phyloP scores from a whole-genome alignment of 2,888 invertebrate genomes.

The Acanthopleura granulata region DNA sequence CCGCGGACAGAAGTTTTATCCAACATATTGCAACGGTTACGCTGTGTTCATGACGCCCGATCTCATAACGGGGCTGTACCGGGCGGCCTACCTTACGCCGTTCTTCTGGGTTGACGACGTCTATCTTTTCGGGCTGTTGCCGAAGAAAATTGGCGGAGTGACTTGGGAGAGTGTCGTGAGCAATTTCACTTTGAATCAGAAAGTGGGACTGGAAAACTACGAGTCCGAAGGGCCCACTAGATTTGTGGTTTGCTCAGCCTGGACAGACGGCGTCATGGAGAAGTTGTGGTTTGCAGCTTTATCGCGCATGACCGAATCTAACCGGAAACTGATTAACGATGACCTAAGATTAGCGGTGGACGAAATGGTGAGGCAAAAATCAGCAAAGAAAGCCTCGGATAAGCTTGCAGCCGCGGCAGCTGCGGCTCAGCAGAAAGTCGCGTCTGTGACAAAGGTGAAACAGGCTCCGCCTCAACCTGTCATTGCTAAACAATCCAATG shows the following conservation, averaged over 20 bases:
- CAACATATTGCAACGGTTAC: slow-evolving; percentile 65
- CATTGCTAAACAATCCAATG: too few relatives aligned
- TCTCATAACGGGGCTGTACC: slow-evolving; percentile 53
- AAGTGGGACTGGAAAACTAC: slow-evolving; percentile 40
- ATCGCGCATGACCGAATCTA: background rate
- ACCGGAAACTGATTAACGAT: background rate
- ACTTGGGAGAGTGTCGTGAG: slow-evolving; percentile 76
- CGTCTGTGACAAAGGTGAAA: background rate
- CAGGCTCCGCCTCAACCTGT: too few relatives aligned
- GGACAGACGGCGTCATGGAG: slow-evolving; percentile 40
- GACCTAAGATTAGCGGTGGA: background rate
- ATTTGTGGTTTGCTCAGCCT: slow-evolving; percentile 40
- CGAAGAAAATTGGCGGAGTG: slow-evolving; percentile 49
- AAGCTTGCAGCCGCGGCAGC: background rate
- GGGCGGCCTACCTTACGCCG: slow-evolving; percentile 53
- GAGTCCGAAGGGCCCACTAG: slow-evolving; percentile 35
- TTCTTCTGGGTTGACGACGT: slow-evolving; percentile 69
- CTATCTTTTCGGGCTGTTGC: slow-evolving; percentile 62
- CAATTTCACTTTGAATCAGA: slow-evolving; percentile 85
- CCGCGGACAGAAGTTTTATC: slow-evolving; percentile 50
- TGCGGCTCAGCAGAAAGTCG: background rate
- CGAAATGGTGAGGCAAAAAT: slow-evolving; percentile 1
- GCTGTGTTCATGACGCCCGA: slow-evolving; percentile 53
- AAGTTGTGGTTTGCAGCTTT: slow-evolving; percentile 44
- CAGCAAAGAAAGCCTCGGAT: background rate